phyloP scores from a whole-genome alignment of 2,113 vertebrate species.

The Phrynosoma platyrhinos region DNA sequence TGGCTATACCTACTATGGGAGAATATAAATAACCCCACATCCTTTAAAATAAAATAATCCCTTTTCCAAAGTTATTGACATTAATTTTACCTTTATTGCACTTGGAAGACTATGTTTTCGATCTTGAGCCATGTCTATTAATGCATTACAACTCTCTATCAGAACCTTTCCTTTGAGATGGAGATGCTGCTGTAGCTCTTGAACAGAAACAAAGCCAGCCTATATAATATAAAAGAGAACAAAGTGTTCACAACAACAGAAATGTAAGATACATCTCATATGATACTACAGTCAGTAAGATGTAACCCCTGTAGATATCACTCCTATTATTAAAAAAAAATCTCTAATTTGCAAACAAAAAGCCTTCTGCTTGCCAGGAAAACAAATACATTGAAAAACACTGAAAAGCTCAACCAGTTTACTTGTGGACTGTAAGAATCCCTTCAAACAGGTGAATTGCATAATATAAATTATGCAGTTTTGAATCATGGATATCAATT shows the following conservation, averaged over 20 bases:
- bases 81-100: constrained; percentile 82
- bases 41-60: background rate
- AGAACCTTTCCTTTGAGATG: constrained; percentile 84
- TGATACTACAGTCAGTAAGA: background rate
- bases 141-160: constrained; percentile 80
- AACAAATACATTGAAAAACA: background rate
- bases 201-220: constrained; percentile 81
- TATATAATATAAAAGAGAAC: constrained; percentile 55
- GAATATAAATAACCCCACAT: background rate
- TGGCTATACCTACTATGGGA: background rate
- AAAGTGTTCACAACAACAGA: background rate
- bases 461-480: background rate
- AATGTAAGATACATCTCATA: background rate
- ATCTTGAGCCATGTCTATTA: constrained; percentile 79
- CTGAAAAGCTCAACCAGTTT: background rate
- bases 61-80: constrained; percentile 48
- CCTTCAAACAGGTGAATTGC: background rate
- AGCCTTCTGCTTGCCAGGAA: background rate
- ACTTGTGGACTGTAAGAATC: background rate
- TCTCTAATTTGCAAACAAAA: background rate
- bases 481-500: background rate
- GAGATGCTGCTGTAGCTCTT: constrained; percentile 82
- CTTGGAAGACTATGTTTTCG: constrained; percentile 67
- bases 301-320: background rate
- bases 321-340: background rate